phyloP scores from a whole-genome alignment of 2,888 invertebrate species.

The Camptogramma bilineatum region DNA sequence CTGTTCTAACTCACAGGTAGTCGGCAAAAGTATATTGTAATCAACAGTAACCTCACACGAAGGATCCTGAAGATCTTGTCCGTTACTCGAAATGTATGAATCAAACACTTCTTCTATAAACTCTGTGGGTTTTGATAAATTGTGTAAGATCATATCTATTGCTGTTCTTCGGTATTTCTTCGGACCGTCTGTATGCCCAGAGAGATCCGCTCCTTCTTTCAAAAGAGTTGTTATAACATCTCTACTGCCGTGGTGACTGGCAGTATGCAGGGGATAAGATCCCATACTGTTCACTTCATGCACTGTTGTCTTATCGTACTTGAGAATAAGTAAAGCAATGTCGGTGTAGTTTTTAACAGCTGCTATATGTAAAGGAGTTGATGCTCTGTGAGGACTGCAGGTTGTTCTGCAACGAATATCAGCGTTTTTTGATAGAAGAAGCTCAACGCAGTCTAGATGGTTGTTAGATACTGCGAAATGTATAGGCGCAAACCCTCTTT shows the following conservation, averaged over 20 bases:
- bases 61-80: constrained; percentile 61
- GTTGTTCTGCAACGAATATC: constrained; percentile 76
- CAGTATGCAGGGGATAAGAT: constrained; percentile 72
- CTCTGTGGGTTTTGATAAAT: constrained; percentile 79
- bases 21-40: constrained; percentile 79
- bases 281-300: constrained; percentile 73
- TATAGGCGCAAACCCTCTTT: constrained; percentile 78
- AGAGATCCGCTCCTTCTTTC: constrained; percentile 77
- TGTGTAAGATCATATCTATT: constrained; percentile 82
- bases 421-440: constrained; percentile 74
- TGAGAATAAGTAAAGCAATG: constrained; percentile 68
- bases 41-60: constrained; percentile 80
- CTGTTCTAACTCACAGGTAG: constrained; percentile 76
- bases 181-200: constrained; percentile 70
- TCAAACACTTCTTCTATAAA: constrained; percentile 83
- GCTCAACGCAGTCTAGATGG: constrained; percentile 71
- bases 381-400: constrained; percentile 68
- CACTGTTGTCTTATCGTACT: constrained; percentile 70
- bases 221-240: constrained; percentile 80
- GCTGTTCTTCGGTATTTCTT: constrained; percentile 74
- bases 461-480: constrained; percentile 85
- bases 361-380: constrained; percentile 80
- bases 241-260: constrained; percentile 85
- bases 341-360: constrained; percentile 70
- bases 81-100: constrained; percentile 78